Evolutionary conservation across 2,797 vertebrate species (phyloP).

Genomic region (Macrochelys suwanniensis): DNA sequence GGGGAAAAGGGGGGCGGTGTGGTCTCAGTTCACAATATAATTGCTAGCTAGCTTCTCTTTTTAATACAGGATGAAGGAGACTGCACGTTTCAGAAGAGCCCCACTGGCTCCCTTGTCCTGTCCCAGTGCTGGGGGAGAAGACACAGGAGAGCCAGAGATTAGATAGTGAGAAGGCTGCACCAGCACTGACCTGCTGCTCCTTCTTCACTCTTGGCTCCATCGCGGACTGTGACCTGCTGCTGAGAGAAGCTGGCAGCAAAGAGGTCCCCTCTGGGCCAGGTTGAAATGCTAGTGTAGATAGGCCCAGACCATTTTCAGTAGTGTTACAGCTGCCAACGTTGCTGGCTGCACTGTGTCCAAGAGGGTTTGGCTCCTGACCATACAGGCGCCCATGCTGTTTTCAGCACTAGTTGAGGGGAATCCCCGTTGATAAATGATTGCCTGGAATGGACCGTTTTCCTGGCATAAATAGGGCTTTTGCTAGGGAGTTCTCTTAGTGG

Average conservation of each 20-base stretch:
- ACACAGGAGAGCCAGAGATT: neutral
- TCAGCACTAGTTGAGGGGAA: neutral
- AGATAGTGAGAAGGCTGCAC: neutral
- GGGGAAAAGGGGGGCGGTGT: neutral
- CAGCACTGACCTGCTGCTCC: neutral
- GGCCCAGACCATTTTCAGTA: too few relatives aligned
- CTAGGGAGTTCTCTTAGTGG: neutral
- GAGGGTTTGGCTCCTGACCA: too few relatives aligned
- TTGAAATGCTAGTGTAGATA: too few relatives aligned
- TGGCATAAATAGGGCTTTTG: neutral
- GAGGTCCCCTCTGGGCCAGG: too few relatives aligned
- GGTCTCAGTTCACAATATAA: neutral
- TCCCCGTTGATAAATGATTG: neutral
- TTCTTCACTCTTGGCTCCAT: neutral
- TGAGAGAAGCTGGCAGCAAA: neutral
- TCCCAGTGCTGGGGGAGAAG: neutral
- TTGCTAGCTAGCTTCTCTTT: neutral
- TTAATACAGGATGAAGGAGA: neutral
- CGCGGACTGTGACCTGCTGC: fast-evolving
- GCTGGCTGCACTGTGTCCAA: too few relatives aligned
- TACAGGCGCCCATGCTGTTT: neutral
- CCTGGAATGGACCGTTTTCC: neutral
- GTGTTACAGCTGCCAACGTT: too few relatives aligned
- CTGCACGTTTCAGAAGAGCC: neutral
- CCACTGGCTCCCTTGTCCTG: fast-evolving